Percentiles rank a stretch among this genome's conserved stretches.
Conservation (phyloP, 2,797 vertebrate genomes). For the Adelosebastes latens region DNA sequence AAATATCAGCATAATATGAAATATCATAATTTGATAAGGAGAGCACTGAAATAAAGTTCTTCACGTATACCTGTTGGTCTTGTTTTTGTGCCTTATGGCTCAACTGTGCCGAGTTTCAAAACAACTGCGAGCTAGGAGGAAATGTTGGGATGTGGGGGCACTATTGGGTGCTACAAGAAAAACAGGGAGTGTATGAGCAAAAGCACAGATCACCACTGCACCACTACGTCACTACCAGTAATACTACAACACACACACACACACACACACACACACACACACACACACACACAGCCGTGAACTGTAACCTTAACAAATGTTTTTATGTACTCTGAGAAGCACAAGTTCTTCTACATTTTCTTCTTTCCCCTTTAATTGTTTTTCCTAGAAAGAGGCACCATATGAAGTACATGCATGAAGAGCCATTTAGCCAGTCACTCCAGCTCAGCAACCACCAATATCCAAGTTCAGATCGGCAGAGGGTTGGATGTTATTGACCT, state of each 20-base stretch:
- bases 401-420: neutral
- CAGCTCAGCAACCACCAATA: neutral
- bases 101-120: neutral
- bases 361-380: neutral
- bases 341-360: neutral
- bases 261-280: neutral
- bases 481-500: conserved; percentile 31
- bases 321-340: neutral
- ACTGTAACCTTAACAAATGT: neutral
- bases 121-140: neutral
- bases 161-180: conserved; percentile 32
- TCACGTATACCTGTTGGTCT: neutral
- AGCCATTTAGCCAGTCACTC: neutral
- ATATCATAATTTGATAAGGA: neutral
- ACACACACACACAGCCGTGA: neutral
- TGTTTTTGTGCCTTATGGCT: neutral
- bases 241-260: conserved; percentile 3
- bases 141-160: conserved; percentile 19
- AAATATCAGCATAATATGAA: neutral
- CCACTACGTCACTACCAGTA: conserved; percentile 54
- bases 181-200: conserved; percentile 44
- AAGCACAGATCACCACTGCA: conserved; percentile 60
- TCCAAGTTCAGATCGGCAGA: conserved; percentile 8
- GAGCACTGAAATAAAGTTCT: neutral
- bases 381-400: neutral